phyloP scores from a whole-genome alignment of 2,888 invertebrate genomes.

The Sericinus montela region DNA sequence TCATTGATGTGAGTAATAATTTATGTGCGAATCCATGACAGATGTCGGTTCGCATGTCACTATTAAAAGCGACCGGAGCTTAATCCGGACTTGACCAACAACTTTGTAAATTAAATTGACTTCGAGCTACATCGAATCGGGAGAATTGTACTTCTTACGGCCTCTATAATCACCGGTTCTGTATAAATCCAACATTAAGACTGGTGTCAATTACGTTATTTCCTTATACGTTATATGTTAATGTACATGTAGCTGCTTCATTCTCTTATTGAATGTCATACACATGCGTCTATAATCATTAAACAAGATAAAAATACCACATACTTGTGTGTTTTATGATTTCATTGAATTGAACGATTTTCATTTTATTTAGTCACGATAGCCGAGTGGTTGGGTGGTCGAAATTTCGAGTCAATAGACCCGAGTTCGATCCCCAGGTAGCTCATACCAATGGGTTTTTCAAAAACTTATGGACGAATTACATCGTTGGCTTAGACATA shows the following conservation, averaged over 20 bases:
- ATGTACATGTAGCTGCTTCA: constrained; percentile 41
- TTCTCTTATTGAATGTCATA: constrained; percentile 63
- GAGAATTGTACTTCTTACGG: constrained; percentile 64
- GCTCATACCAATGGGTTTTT: too few species aligned
- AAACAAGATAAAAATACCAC: constrained; percentile 5
- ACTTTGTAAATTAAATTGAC: constrained; percentile 75
- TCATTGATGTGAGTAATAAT: constrained; percentile 18
- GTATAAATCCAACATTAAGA: constrained; percentile 70
- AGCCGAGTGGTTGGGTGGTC: too few species aligned
- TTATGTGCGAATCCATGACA: constrained; percentile 41
- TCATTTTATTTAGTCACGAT: too few species aligned
- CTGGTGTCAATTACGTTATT: constrained; percentile 71
- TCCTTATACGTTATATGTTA: constrained; percentile 60
- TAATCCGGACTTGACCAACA: constrained; percentile 64
- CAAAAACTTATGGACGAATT: too few species aligned
- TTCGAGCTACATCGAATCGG: constrained; percentile 47
- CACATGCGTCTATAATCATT: constrained; percentile 28
- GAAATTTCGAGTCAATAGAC: too few species aligned
- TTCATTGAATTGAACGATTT: too few species aligned
- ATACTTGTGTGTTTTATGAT: background rate
- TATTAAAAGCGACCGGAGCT: constrained; percentile 41
- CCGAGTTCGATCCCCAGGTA: too few species aligned
- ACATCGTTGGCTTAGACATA: too few species aligned
- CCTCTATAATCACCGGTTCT: constrained; percentile 55
- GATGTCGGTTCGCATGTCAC: constrained; percentile 48